Conservation (phyloP, 2,888 invertebrate genomes). For the Oscheius sp. region DNA sequence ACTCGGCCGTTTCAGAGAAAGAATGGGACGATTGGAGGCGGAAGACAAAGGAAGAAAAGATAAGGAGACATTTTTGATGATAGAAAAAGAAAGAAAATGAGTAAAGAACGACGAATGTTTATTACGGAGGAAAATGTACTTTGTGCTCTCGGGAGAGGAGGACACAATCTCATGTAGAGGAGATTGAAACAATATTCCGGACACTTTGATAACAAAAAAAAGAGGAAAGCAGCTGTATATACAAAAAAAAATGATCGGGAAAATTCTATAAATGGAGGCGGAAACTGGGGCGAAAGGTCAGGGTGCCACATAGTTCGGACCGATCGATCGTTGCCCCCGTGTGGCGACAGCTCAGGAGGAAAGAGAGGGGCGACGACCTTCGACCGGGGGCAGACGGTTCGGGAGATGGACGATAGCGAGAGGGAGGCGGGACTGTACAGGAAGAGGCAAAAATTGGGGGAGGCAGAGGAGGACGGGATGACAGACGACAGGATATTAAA, state of each 20-base stretch:
- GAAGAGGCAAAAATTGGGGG: neutral
- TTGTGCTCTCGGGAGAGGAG: neutral
- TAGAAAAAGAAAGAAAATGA: neutral
- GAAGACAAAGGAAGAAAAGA: conserved; percentile 7
- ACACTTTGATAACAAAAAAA: neutral
- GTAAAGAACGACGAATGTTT: neutral
- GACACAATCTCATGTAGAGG: too few species aligned
- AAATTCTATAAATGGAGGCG: neutral
- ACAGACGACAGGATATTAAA: too few species aligned
- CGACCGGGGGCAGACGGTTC: conserved; percentile 11
- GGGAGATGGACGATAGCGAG: conserved; percentile 1
- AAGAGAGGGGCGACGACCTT: conserved; percentile 14
- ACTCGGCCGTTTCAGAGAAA: conserved; percentile 7
- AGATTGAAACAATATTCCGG: neutral
- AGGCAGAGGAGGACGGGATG: neutral
- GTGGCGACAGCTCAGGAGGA: neutral
- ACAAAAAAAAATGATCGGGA: too few species aligned
- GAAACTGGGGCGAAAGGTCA: neutral
- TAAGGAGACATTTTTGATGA: conserved; percentile 1
- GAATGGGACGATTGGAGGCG: conserved; percentile 4
- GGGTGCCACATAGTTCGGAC: neutral
- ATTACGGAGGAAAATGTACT: neutral
- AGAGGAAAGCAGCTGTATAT: too few species aligned
- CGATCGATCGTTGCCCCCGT: conserved; percentile 26
- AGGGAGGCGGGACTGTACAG: neutral